These are phyloP conservation scores for Schrankia costaestrigalis DNA, from an alignment of 2,888 invertebrate genomes.

Conservation along the genomic window DNA sequence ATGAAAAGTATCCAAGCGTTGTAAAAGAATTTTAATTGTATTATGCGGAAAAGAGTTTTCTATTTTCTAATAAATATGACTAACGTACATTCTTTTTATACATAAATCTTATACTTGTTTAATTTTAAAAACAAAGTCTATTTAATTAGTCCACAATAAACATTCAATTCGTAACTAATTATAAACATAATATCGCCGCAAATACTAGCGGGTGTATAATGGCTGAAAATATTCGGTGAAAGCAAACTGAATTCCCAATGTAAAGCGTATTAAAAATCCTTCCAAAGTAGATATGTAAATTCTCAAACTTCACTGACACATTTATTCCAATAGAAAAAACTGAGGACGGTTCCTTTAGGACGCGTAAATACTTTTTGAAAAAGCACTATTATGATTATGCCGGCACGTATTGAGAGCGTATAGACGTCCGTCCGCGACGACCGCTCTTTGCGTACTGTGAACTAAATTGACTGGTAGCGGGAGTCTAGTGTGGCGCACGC, in stretches of 20 bases:
- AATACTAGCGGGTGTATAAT: slow-evolving; percentile 16
- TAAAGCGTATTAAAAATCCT: slow-evolving; percentile 22
- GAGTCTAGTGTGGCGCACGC: slow-evolving; percentile 69
- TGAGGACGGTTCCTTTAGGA: slow-evolving; percentile 60
- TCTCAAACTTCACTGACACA: slow-evolving; percentile 43
- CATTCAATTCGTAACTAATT: too few relatives aligned
- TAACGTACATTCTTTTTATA: background rate
- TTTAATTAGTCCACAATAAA: too few relatives aligned
- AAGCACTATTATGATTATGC: slow-evolving; percentile 46
- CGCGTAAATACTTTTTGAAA: slow-evolving; percentile 52
- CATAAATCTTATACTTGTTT: too few relatives aligned
- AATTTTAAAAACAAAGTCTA: too few relatives aligned
- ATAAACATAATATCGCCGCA: slow-evolving; percentile 41
- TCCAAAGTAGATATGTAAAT: slow-evolving; percentile 35
- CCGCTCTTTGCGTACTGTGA: slow-evolving; percentile 65
- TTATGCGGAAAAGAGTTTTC: slow-evolving; percentile 31
- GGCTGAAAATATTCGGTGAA: slow-evolving; percentile 29
- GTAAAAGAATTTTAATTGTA: slow-evolving; percentile 51
- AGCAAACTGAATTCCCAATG: slow-evolving; percentile 25
- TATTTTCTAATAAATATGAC: slow-evolving; percentile 7
- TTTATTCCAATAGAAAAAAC: slow-evolving; percentile 44
- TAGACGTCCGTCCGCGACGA: slow-evolving; percentile 47
- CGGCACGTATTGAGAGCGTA: slow-evolving; percentile 38
- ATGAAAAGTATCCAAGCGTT: slow-evolving; percentile 37
- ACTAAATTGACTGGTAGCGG: slow-evolving; percentile 51